Evolutionary conservation across 2,888 invertebrate species (phyloP).

Genomic region (Sarcophaga rosellei): DNA sequence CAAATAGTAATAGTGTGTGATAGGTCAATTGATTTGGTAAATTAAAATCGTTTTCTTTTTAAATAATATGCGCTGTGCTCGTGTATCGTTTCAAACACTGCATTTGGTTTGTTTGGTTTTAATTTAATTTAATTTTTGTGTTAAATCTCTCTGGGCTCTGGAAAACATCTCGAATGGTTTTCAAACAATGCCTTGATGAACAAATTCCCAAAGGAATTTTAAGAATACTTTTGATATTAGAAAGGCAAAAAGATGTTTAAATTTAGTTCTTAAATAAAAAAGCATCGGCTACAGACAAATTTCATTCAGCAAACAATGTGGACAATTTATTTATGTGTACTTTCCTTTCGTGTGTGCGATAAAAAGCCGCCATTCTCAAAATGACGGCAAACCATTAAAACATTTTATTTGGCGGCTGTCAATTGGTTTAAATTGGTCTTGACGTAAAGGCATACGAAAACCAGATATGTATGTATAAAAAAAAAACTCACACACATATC

Average conservation of each 20-base stretch:
- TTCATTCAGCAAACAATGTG: constrained; percentile 64
- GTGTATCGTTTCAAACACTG: too few relatives aligned
- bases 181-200: neutral
- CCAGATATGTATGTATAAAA: neutral
- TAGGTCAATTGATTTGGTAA: neutral
- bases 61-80: too few relatives aligned
- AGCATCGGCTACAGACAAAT: constrained; percentile 60
- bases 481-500: constrained; percentile 79
- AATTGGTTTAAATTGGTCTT: constrained; percentile 69
- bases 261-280: neutral
- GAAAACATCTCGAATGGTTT: neutral
- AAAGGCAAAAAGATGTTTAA: neutral
- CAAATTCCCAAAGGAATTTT: constrained; percentile 42
- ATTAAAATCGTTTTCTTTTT: neutral
- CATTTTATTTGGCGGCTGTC: constrained; percentile 69
- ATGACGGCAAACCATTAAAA: constrained; percentile 63
- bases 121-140: too few relatives aligned
- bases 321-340: constrained; percentile 39
- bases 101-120: too few relatives aligned
- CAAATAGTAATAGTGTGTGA: constrained; percentile 43
- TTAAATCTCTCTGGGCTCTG: too few relatives aligned
- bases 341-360: neutral
- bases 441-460: constrained; percentile 39
- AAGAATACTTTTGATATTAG: constrained; percentile 49
- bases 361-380: constrained; percentile 59